A percentile compares a stretch with the other conserved stretches of the same genome.
Conservation (phyloP, 2,113 vertebrate species). For the Corapipo altera region DNA sequence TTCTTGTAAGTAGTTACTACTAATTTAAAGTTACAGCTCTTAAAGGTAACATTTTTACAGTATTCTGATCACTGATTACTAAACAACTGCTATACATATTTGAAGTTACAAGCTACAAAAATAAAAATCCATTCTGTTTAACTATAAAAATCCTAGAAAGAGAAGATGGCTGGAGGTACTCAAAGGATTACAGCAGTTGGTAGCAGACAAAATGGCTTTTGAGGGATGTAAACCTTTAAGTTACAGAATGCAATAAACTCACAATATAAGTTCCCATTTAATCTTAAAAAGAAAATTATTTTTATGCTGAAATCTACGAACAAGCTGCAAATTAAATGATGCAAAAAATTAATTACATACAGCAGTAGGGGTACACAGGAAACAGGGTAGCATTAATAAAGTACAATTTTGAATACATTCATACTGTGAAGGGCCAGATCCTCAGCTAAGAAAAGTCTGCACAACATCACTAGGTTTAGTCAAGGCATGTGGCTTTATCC, state of each 20-base stretch:
- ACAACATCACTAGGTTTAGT: neutral
- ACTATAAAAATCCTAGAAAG: conserved; percentile 48
- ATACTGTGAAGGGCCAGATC: neutral
- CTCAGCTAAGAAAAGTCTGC: neutral
- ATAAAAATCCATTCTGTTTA: conserved; percentile 63
- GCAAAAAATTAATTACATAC: neutral
- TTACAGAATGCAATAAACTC: neutral
- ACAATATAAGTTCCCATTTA: neutral
- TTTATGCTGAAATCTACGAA: neutral
- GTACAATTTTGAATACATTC: neutral
- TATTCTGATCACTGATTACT: conserved; percentile 7
- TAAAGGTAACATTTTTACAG: conserved; percentile 37
- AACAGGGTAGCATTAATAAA: neutral
- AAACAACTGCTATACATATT: conserved; percentile 10
- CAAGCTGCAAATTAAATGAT: neutral
- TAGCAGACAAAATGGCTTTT: conserved; percentile 17
- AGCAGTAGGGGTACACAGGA: neutral
- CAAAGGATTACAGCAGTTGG: neutral
- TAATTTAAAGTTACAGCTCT: neutral
- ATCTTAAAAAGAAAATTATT: neutral
- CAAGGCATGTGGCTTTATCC: conserved; percentile 35
- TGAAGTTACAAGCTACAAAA: conserved; percentile 64
- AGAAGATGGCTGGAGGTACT: conserved; percentile 12
- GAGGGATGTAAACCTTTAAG: conserved; percentile 27
- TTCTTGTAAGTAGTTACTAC: neutral